Conservation (phyloP, 92 coral and sea anemone genomes). For the Parazoanthus swiftii region DNA sequence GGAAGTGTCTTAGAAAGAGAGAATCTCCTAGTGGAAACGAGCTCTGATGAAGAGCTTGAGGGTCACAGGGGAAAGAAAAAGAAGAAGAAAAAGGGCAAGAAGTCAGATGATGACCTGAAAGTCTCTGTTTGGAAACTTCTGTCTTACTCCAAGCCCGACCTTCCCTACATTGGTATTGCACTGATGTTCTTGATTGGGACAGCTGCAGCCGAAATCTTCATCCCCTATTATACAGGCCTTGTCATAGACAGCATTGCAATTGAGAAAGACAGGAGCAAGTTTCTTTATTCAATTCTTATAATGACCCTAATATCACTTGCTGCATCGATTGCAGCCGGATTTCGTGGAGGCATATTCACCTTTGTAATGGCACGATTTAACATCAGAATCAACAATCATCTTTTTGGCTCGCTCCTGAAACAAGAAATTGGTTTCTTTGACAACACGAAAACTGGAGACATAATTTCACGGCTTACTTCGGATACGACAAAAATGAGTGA, state of each 20-base stretch:
- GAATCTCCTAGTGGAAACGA: slow-evolving; percentile 40
- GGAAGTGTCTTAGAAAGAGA: slow-evolving; percentile 79
- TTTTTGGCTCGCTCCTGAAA: slow-evolving; percentile 81
- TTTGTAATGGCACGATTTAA: slow-evolving; percentile 78
- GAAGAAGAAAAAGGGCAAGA: slow-evolving; percentile 27
- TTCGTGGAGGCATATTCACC: slow-evolving; percentile 87
- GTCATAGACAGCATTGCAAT: slow-evolving; percentile 97
- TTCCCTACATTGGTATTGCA: slow-evolving; percentile 70
- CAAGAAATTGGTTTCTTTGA: slow-evolving; percentile 98
- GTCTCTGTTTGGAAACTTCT: slow-evolving; percentile 70
- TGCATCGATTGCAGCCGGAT: slow-evolving; percentile 85
- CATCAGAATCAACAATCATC: slow-evolving; percentile 75
- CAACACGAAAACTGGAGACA: slow-evolving; percentile 86
- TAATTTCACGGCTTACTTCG: slow-evolving; percentile 90
- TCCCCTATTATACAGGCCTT: slow-evolving; percentile 90
- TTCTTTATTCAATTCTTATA: slow-evolving; percentile 62
- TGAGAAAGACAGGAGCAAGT: slow-evolving; percentile 71
- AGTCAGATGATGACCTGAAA: slow-evolving; percentile 32
- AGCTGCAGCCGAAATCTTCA: slow-evolving; percentile 91
- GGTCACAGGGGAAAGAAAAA: slow-evolving; percentile 5
- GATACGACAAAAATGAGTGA: slow-evolving; percentile 98
- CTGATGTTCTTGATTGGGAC: slow-evolving; percentile 74
- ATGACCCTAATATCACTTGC: slow-evolving; percentile 80
- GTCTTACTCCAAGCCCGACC: slow-evolving; percentile 87
- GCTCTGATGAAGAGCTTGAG: slow-evolving; percentile 38